Evolutionary conservation across 2,113 vertebrate genomes (phyloP).

Genomic region (Otis tarda): DNA sequence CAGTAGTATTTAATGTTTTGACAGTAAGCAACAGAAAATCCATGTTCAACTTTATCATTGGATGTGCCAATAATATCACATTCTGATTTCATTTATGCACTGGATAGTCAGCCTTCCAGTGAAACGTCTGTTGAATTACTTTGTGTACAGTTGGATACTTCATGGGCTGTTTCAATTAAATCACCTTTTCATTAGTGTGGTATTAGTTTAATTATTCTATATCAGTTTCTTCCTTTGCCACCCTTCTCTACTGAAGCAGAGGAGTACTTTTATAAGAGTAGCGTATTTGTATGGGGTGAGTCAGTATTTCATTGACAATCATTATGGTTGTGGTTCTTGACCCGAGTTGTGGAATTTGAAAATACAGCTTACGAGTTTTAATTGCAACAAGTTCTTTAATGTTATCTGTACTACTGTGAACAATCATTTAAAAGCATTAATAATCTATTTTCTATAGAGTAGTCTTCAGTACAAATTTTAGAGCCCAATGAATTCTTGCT

Average conservation of each 20-base stretch:
- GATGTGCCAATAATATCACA: not conserved
- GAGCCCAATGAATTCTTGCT: not conserved
- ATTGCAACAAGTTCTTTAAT: conserved; percentile 1
- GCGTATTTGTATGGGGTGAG: conserved; percentile 7
- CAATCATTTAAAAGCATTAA: not conserved
- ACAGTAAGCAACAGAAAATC: not conserved
- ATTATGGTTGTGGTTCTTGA: not conserved
- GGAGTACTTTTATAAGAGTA: not conserved
- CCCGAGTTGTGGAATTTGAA: not conserved
- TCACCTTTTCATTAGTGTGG: conserved; percentile 6
- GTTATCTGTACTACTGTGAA: not conserved
- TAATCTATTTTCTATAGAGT: not conserved
- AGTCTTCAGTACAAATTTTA: not conserved
- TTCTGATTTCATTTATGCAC: not conserved
- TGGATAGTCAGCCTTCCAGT: not conserved
- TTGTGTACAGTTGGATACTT: not conserved
- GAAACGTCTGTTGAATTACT: not conserved
- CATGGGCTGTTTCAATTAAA: not conserved
- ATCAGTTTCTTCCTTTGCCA: not conserved
- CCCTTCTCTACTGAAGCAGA: not conserved
- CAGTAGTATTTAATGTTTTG: not conserved
- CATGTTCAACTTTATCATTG: not conserved
- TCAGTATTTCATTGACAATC: not conserved
- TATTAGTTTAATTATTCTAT: conserved; percentile 26
- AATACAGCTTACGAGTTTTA: not conserved